Base-by-base conservation (phyloP, 2,888 invertebrate species). In the Liopterus haemorrhoidalis region DNA sequence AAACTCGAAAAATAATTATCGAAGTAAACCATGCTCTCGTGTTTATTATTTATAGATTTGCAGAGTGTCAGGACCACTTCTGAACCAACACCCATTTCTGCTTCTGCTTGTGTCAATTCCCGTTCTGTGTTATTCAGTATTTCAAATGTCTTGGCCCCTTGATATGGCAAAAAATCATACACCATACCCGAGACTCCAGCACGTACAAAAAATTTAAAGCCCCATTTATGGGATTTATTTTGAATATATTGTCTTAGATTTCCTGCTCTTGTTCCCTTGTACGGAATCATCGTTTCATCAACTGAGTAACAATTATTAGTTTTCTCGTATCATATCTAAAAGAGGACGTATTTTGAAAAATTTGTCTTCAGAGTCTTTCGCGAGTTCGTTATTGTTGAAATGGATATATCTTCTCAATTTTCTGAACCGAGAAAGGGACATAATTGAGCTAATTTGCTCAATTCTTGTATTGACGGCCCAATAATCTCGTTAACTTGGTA, bases 321-420 rank as follows among this genome's bases (percentile, higher is more conserved):
- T n/a, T n/a, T n/a, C n/a, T n/a, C n/a, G n/a, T n/a, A n/a, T n/a
- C n/a, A n/a, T n/a, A n/a, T n/a, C n/a, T n/a, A n/a, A n/a, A n/a
- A n/a, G n/a, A n/a, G n/a, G n/a, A n/a, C n/a, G n/a, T n/a, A n/a
- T 39, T 54, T 61, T 60, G 36, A 52, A 54, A 52, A 56, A 61
- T 27, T 57, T 48, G 43, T 60, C 58, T 19, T 15, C 28, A n/a
- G 25, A 18, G 41, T 56, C 47, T 4, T 51, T 47, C 1, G 25
- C 24, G 12, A 41, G 12, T 11, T 22, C 50, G 47, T 61, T 61
- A 38, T 61, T 53, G 4, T 27, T 49, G 40, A 61, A 63, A 50
- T 62, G 60, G 5, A 60, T 18, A 32, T 36, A 50, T 4, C 54
- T 22, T 11, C 58, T 50, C 19, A 60, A 54, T 43, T 55, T 42